Base-by-base conservation (phyloP, 2,113 vertebrate species). In the Morone chrysops region DNA sequence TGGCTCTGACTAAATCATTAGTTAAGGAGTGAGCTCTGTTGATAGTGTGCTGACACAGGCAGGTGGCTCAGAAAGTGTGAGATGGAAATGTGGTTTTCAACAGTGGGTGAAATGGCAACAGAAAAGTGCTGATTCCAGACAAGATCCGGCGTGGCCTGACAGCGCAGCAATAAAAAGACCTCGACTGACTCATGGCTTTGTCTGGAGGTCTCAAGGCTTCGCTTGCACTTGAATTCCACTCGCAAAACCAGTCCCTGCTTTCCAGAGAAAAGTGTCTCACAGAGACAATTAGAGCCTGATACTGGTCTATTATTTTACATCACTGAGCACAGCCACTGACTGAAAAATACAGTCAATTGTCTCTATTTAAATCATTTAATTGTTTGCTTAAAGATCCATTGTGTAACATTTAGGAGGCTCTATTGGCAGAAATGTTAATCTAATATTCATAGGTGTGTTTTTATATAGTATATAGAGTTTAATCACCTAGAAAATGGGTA, bases 81-180 rank as follows among this genome's bases (percentile, higher is more conserved):
- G 48, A 72, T 78, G 47, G 62, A 81, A 83, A 72, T 69, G 25
- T 60, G 57, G 18, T 53, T 54, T 87, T 78, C 56, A 10, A 71
- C 84, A 71, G 56, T 50, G 51, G 78, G 81, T 80, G 75, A 85
- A 92, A 85, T 62, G 53, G 82, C 66, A 71, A 82, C 14, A 75
- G 71, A 81, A 90, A 90, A 90, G 25, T 89, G 89, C 90, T 92
- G 87, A 93, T 88, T 87, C 75, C 48, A 50, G 75, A 60, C 54
- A 31, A 69, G 60, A 85, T 48, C 62, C 13, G 5, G 68, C 18
- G 50, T 17, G 63, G 54, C 81, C 68, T 78, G 82, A 90, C 87
- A 92, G 82, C 63, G 31, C 50, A 74, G 84, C 83, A 81, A 83
- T 87, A 90, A 85, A 89, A 80, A 73, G 60, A 40, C 60, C 61